These are phyloP conservation scores for Clepsis dumicolana DNA, from an alignment of 2,888 invertebrate genomes.

Conservation along the genomic window DNA sequence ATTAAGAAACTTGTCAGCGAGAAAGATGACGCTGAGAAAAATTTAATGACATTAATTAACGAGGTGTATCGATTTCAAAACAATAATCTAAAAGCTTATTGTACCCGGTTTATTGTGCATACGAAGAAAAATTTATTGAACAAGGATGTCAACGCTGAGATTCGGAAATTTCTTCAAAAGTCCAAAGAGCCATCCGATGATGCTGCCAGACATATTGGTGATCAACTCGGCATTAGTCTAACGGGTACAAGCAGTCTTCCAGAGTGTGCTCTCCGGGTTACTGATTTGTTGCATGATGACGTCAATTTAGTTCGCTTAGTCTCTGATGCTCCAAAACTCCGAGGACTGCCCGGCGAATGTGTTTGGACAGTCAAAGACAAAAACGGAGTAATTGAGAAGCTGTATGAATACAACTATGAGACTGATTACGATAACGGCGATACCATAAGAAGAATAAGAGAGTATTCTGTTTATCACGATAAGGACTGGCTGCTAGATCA, in stretches of 20 bases:
- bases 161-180: slow-evolving; percentile 63
- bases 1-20: slow-evolving; percentile 65
- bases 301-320: slow-evolving; percentile 52
- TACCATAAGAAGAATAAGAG: slow-evolving; percentile 69
- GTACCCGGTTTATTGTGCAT: slow-evolving; percentile 69
- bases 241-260: neutral
- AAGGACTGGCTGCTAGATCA: slow-evolving; percentile 72
- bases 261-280: slow-evolving; percentile 41
- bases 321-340: slow-evolving; percentile 63
- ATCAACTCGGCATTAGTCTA: neutral
- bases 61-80: slow-evolving; percentile 70
- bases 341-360: slow-evolving; percentile 73
- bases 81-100: slow-evolving; percentile 66
- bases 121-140: slow-evolving; percentile 67
- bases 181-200: slow-evolving; percentile 39
- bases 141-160: slow-evolving; percentile 65
- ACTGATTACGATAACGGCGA: slow-evolving; percentile 69
- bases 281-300: slow-evolving; percentile 54
- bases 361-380: slow-evolving; percentile 79
- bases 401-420: slow-evolving; percentile 72
- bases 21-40: slow-evolving; percentile 67
- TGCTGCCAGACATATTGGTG: slow-evolving; percentile 33
- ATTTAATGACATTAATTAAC: slow-evolving; percentile 65
- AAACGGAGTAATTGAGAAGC: slow-evolving; percentile 74
- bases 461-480: slow-evolving; percentile 78